Evolutionary conservation across 1,140 invertebrate species (phyloP).

Genomic region (Caenorhabditis tropicalis): DNA sequence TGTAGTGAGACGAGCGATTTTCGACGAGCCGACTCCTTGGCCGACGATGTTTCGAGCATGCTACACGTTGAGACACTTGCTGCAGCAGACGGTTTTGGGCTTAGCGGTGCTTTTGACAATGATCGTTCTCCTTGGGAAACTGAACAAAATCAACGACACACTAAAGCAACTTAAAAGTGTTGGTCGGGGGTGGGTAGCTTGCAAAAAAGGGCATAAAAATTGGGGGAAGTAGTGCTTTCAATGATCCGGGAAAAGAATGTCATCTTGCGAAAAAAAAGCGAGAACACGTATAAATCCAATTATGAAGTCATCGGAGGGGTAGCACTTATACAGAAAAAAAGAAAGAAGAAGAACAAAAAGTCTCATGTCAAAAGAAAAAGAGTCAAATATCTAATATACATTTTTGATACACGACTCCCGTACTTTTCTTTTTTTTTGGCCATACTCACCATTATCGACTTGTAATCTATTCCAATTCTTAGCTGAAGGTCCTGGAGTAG

Average conservation of each 20-base stretch:
- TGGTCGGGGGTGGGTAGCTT: background rate
- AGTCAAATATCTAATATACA: conserved; percentile 1
- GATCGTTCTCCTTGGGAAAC: conserved; percentile 59
- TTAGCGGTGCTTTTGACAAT: conserved; percentile 68
- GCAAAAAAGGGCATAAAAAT: background rate
- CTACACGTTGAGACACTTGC: conserved; percentile 70
- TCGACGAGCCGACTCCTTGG: conserved; percentile 65
- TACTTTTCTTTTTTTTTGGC: background rate
- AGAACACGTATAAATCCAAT: conserved; percentile 24
- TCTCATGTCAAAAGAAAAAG: background rate
- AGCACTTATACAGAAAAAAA: conserved; percentile 17
- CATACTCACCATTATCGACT: conserved; percentile 53
- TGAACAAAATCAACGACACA: conserved; percentile 47
- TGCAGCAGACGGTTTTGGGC: conserved; percentile 69
- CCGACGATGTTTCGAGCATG: conserved; percentile 69
- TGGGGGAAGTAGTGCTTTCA: background rate
- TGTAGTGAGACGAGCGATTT: conserved; percentile 71
- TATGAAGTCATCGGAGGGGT: conserved; percentile 20
- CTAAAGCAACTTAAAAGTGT: conserved; percentile 28
- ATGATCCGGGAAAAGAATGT: background rate
- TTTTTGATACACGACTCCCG: conserved; percentile 12
- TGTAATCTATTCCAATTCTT: conserved; percentile 53
- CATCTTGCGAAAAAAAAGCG: background rate
- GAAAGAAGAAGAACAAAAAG: background rate
- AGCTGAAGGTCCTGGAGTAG: conserved; percentile 24